Percentiles rank a stretch among this genome's conserved stretches.
These are phyloP conservation scores for Eupithecia centaureata DNA, from an alignment of 2,888 invertebrate genomes.

Conservation along the genomic window DNA sequence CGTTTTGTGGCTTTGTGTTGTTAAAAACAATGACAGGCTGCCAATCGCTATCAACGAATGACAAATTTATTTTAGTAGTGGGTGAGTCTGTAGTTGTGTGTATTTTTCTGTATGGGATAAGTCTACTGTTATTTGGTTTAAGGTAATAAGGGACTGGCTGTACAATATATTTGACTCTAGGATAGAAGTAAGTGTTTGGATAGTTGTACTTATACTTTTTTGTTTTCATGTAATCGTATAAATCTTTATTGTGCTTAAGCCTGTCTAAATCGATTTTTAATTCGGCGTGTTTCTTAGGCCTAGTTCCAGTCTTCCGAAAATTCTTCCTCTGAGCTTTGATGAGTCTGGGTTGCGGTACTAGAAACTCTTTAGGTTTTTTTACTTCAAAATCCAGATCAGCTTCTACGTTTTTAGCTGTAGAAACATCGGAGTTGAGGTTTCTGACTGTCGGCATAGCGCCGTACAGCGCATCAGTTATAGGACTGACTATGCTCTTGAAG, in stretches of 20 bases:
- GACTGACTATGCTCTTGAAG: slow-evolving; percentile 69
- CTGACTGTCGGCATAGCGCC: slow-evolving; percentile 76
- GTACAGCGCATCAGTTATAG: slow-evolving; percentile 74
- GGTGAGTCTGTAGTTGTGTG: slow-evolving; percentile 47
- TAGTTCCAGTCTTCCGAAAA: slow-evolving; percentile 57
- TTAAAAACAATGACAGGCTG: slow-evolving; percentile 66
- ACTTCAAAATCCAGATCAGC: slow-evolving; percentile 57
- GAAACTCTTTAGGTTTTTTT: slow-evolving; percentile 69
- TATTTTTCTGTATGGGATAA: slow-evolving; percentile 59
- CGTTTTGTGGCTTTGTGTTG: slow-evolving; percentile 42
- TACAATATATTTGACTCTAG: slow-evolving; percentile 71
- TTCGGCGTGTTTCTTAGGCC: slow-evolving; percentile 73
- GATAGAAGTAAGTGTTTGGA: slow-evolving; percentile 74
- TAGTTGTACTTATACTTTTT: slow-evolving; percentile 79
- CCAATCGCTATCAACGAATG: slow-evolving; percentile 63
- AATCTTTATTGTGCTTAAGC: slow-evolving; percentile 75
- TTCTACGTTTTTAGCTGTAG: slow-evolving; percentile 64
- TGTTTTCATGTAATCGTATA: slow-evolving; percentile 74
- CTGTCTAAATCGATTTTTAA: slow-evolving; percentile 72
- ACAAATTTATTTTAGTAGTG: slow-evolving; percentile 42
- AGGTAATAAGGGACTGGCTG: slow-evolving; percentile 64
- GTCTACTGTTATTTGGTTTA: slow-evolving; percentile 66
- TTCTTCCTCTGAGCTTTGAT: slow-evolving; percentile 75
- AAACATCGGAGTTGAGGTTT: slow-evolving; percentile 71
- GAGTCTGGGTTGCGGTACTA: slow-evolving; percentile 73